Base-by-base conservation (phyloP, 2,888 invertebrate genomes). In the Orthosia cruda region DNA sequence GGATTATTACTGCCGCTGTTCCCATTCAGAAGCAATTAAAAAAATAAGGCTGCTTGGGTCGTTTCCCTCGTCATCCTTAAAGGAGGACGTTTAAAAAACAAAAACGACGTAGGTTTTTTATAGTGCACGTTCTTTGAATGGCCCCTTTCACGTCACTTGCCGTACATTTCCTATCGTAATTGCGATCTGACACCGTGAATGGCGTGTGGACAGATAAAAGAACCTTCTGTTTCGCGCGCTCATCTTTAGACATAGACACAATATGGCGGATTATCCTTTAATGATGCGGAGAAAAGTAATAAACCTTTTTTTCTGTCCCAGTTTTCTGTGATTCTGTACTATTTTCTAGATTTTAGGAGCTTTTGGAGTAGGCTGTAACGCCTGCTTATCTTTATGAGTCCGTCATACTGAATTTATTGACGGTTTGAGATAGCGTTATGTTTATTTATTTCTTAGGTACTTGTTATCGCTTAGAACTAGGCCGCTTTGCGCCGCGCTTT, bases 121-220 rank as follows among this genome's bases (percentile, higher is more conserved):
- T 77, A 86, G 86, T 85, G 82, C 80, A 71, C 73, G 75, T 76
- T 81, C 80, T 86, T 79, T 85, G 82, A 86, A 81, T 71, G 75
- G 80, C 73, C 74, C 87, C 88, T 90, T 92, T 92, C 90, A 91
- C 84, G 89, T 90, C 91, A 90, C 81, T 87, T 86, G 89, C 88
- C 87, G 73, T 89, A 85, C 88, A 85, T 87, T 82, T 84, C 79
- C 86, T 92, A 92, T 92, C 92, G 88, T 92, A 92, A 92, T 92
- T 92, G 85, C 91, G 79, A 92, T 92, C 92, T 92, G 86, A 83
- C 87, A 87, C 86, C 81, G 75, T 92, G 91, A 92, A 92, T 88
- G 87, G 88, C 88, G 87, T 81, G 86, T 83, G 84, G 84, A 86
- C 78, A 81, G 88, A 89, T 87, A 87, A 87, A 84, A 87, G 77